phyloP scores from a whole-genome alignment of 2,888 invertebrate genomes.

The Lepidocyrtoides sp. region DNA sequence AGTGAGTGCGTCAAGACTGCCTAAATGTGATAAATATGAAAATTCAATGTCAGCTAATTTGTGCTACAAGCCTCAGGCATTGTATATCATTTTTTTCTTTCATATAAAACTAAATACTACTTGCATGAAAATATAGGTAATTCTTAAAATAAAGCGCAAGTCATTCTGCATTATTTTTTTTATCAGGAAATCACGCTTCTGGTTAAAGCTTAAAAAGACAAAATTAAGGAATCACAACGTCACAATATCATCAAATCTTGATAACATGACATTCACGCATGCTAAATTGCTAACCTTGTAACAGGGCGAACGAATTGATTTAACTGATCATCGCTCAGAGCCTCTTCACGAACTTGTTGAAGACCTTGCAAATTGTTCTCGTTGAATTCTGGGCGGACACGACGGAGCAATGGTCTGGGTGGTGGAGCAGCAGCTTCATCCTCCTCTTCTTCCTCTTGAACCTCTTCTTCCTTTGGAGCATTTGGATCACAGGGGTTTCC shows the following conservation, averaged over 20 bases:
- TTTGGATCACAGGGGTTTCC: constrained; percentile 95
- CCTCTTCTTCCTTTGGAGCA: constrained; percentile 91
- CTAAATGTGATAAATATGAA: constrained; percentile 23
- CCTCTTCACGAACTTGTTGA: constrained; percentile 85
- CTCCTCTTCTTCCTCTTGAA: constrained; percentile 87
- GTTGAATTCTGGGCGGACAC: constrained; percentile 82
- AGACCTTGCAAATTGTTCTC: constrained; percentile 83
- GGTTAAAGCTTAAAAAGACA: no score
- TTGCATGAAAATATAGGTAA: neutral
- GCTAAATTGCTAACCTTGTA: constrained; percentile 80
- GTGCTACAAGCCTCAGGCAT: neutral
- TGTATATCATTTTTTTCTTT: neutral
- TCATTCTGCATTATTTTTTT: neutral
- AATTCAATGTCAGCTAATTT: constrained; percentile 65
- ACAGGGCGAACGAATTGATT: constrained; percentile 81
- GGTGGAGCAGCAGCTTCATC: constrained; percentile 88
- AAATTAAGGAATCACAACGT: neutral
- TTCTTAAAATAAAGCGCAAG: constrained; percentile 4
- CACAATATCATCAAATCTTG: neutral
- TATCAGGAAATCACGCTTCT: constrained; percentile 35
- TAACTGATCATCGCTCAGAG: constrained; percentile 84
- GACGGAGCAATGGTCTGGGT: constrained; percentile 82
- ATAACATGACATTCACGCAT: constrained; percentile 10
- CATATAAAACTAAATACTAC: neutral
- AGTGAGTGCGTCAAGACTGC: neutral